Base-by-base conservation (phyloP, 1,140 invertebrate species). In the Zaprionus vittiger region DNA sequence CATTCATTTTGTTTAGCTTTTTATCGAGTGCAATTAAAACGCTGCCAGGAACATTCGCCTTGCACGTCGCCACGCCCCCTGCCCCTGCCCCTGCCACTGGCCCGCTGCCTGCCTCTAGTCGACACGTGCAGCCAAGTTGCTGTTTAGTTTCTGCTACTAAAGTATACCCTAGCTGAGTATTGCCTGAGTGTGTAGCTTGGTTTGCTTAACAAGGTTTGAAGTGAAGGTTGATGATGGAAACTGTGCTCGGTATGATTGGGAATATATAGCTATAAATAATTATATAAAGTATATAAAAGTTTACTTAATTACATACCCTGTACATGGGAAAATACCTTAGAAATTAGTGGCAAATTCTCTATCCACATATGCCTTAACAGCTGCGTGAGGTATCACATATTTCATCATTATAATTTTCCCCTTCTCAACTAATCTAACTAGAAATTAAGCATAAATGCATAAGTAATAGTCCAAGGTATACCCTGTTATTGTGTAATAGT, bases 21-120 rank as follows among this genome's bases (percentile, higher is more conserved):
- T 75, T 70, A 75, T 75, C 66, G 67, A 64, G 15, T 75, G 73
- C 67, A 70, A 75, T 75, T 75, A 75, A 70, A 47, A 75, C 20
- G 56, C 47, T 60, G 71, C 56, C 63, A 67, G 44, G 17, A 60
- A 67, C 41, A 66, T 37, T 59, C 15, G 17, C 44, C 38, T 66
- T 11, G 47, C 47, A 49, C 47, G 41, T 44, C 41, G n/a, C 41
- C 14, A 41, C 38, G 38, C 5, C 38, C 31, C 12, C 38, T 11
- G 24, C 28, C 55, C 66, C 28, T 37, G n/a, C 3, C 12, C 5
- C 49, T 49, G 34, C 7, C 15, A 4, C 22, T 24, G n/a, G 22
- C 17, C 20, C 20, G 15, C 38, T 31, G 14, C 4, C 38, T n/a
- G 38, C 9, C n/a, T 11, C 2, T 2, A 47, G 47, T 17, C 20